Base-by-base conservation (phyloP, 2,888 invertebrate species). In the Tanypteryx hageni region DNA sequence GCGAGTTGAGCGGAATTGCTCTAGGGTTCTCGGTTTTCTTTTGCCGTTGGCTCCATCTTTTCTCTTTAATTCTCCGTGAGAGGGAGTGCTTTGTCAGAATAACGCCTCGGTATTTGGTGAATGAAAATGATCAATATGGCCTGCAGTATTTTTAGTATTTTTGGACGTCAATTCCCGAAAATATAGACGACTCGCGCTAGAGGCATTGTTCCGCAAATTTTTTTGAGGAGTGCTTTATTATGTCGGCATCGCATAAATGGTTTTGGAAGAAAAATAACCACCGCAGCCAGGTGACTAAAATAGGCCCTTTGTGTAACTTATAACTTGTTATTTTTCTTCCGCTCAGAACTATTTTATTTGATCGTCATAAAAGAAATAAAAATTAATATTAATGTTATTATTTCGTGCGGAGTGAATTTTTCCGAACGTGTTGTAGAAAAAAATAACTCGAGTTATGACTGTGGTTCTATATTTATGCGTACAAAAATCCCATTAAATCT, bases 401-500 rank as follows among this genome's bases (percentile, higher is more conserved):
- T 27, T 22, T 76, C 18, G 76, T 5, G 14, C 22, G 27, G 18
- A 76, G 76, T 22, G 27, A 27, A 76, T 76, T 76, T 76, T 76
- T 76, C 76, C 76, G 13, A 76, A 76, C 11, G 76, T 22, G 22
- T 11, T 76, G 27, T 3, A 10, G 11, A 10, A 27, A 76, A 76
- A 27, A 76, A 76, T 44, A 44, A 76, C 22, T 76, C 76, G 76
- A 27, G 27, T 76, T 76, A 76, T 76, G 76, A 27, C 76, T 27
- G 76, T 18, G 9, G 76, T 27, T 76, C 76, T 76, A 76, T 76
- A 76, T 76, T 76, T 76, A 76, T 76, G 27, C 76, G 27, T 27
- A 76, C 76, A 27, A 76, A 76, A 76, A 76, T 76, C 22, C 76
- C 76, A 76, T 76, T 76, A 76, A 76, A 76, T 76, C 13, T 44